Percentiles rank a stretch among this genome's conserved stretches.
These are phyloP conservation scores for Tenrec ecaudatus DNA, from an alignment of 2,113 vertebrate species.

Conservation along the genomic window DNA sequence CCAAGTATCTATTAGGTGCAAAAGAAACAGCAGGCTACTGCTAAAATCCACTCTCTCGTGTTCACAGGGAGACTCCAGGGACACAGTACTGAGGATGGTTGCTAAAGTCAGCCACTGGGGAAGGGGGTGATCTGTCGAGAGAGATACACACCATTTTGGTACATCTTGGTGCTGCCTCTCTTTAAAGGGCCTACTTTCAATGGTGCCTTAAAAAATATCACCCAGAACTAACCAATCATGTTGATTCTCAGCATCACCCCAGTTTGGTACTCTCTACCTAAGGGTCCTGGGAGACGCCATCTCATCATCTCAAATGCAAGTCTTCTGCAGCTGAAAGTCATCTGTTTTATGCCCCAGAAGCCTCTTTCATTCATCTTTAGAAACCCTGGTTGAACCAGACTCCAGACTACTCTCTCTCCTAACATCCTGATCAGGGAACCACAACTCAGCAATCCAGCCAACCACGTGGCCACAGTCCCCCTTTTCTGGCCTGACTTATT, in stretches of 20 bases:
- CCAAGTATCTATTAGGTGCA: neutral
- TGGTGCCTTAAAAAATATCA: neutral
- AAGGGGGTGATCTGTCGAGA: neutral
- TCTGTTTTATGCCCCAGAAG: neutral
- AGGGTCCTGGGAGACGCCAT: neutral
- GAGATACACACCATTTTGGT: fast-evolving
- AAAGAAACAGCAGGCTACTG: neutral
- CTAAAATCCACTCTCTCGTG: neutral
- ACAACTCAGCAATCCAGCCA: neutral
- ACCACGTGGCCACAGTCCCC: neutral
- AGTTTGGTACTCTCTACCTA: neutral
- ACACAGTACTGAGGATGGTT: neutral
- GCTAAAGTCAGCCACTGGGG: neutral
- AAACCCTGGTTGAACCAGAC: neutral
- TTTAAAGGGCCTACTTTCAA: neutral
- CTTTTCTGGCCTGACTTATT: neutral
- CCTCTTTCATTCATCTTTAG: neutral
- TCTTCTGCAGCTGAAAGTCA: neutral
- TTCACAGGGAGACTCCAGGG: neutral
- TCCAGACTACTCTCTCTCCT: neutral
- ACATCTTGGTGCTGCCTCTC: neutral
- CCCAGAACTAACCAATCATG: neutral
- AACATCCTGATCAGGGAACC: neutral
- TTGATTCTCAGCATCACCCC: neutral
- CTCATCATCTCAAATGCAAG: neutral